Evolutionary conservation across 2,888 invertebrate species (phyloP).

Genomic region (Zootermopsis nevadensis): DNA sequence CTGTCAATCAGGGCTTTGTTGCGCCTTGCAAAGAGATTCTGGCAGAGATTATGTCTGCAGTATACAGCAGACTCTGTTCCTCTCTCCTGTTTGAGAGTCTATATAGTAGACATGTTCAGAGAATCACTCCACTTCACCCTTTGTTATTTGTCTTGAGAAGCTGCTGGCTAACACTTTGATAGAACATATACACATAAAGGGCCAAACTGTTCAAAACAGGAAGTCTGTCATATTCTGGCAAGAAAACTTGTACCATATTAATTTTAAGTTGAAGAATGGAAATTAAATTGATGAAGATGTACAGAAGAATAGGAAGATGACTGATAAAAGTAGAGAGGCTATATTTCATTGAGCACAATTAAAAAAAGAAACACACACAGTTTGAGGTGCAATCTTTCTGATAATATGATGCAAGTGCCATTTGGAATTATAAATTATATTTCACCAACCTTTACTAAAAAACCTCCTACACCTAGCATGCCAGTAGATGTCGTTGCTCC

Average conservation of each 20-base stretch:
- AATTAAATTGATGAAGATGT: conserved; percentile 34
- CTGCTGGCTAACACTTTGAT: conserved; percentile 24
- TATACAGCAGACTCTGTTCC: not conserved
- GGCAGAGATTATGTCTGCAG: not conserved
- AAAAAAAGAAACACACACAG: conserved; percentile 39
- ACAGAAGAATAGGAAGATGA: conserved; percentile 46
- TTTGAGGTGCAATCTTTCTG: conserved; percentile 7
- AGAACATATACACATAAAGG: conserved; percentile 21
- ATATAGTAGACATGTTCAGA: conserved; percentile 1
- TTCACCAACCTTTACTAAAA: not conserved
- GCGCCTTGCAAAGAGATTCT: not conserved
- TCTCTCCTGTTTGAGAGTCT: not conserved
- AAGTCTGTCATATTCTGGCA: conserved; percentile 24
- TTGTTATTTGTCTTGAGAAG: not conserved
- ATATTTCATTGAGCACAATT: conserved; percentile 50
- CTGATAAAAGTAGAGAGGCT: conserved; percentile 43
- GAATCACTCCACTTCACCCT: conserved; percentile 1
- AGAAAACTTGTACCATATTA: conserved; percentile 34
- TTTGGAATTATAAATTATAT: conserved; percentile 11
- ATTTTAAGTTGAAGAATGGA: conserved; percentile 12
- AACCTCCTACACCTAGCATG: conserved; percentile 6
- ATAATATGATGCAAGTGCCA: conserved; percentile 15
- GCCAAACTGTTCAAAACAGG: not conserved
- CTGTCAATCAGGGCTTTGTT: conserved; percentile 47
- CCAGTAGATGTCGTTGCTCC: conserved; percentile 1